phyloP scores from a whole-genome alignment of 2,797 vertebrate species.

The Onychomys arenicola region DNA sequence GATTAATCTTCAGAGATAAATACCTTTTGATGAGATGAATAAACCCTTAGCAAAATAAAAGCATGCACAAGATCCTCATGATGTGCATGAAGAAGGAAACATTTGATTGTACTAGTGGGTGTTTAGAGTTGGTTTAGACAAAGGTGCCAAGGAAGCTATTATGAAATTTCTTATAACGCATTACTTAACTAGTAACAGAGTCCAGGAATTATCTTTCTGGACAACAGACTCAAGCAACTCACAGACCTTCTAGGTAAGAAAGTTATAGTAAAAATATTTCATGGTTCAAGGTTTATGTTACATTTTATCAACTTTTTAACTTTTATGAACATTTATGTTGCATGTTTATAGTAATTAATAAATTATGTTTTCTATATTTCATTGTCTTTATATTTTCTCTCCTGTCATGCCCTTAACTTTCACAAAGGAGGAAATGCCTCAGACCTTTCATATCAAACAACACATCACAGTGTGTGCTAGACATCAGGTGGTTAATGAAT shows the following conservation, averaged over 20 bases:
- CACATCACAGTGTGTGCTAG: background rate
- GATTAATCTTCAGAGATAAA: background rate
- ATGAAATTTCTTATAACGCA: conserved; percentile 1
- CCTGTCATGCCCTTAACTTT: background rate
- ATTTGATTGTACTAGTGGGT: background rate
- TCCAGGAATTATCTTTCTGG: background rate
- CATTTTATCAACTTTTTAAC: background rate
- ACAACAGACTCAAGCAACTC: background rate
- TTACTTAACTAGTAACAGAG: background rate
- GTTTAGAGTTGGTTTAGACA: background rate
- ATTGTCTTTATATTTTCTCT: background rate
- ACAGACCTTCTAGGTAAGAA: conserved; percentile 4
- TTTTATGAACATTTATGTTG: conserved; percentile 44
- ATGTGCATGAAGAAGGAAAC: background rate
- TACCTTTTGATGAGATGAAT: background rate
- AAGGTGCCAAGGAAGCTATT: background rate
- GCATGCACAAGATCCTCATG: background rate
- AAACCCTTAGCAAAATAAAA: background rate
- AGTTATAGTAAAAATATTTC: background rate
- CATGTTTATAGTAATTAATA: conserved; percentile 22
- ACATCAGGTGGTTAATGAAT: background rate
- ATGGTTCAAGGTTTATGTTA: conserved; percentile 33
- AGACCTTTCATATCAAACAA: background rate
- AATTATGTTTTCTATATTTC: conserved; percentile 21
- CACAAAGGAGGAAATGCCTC: background rate